phyloP scores from a whole-genome alignment of 2,888 invertebrate genomes.

The Metalampra italica region DNA sequence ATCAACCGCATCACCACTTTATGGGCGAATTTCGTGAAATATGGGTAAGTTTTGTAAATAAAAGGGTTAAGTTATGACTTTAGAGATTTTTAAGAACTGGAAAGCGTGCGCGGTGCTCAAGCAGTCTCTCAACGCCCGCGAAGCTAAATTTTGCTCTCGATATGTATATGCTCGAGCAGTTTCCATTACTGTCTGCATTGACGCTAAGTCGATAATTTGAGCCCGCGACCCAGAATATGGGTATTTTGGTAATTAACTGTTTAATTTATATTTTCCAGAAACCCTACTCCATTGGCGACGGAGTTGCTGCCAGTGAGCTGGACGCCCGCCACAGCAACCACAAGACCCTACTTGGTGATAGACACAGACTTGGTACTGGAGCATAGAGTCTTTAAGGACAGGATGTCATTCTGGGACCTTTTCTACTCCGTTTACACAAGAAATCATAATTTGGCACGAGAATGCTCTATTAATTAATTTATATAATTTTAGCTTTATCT shows the following conservation, averaged over 20 bases:
- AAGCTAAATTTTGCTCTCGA: too few relatives aligned
- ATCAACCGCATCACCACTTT: constrained; percentile 46
- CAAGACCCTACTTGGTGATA: constrained; percentile 53
- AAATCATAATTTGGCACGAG: constrained; percentile 40
- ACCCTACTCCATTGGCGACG: constrained; percentile 47
- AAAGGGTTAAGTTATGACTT: too few relatives aligned
- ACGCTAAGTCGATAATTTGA: too few relatives aligned
- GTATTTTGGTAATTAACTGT: too few relatives aligned
- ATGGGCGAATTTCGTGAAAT: constrained; percentile 67
- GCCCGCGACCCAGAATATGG: neutral
- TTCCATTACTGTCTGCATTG: too few relatives aligned
- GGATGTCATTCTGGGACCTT: constrained; percentile 69
- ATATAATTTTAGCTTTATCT: neutral
- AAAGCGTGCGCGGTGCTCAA: too few relatives aligned
- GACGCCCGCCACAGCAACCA: constrained; percentile 37
- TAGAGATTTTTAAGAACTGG: too few relatives aligned
- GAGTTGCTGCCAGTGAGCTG: constrained; percentile 49
- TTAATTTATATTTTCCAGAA: constrained; percentile 31
- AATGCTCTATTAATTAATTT: constrained; percentile 26
- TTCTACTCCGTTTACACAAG: constrained; percentile 55
- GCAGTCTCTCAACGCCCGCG: too few relatives aligned
- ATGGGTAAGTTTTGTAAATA: constrained; percentile 42
- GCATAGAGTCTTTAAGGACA: constrained; percentile 44
- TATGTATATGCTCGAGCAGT: too few relatives aligned
- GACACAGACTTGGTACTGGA: constrained; percentile 45